Base-by-base conservation (phyloP, 2,113 vertebrate species). In the Hepsetus odoe region DNA sequence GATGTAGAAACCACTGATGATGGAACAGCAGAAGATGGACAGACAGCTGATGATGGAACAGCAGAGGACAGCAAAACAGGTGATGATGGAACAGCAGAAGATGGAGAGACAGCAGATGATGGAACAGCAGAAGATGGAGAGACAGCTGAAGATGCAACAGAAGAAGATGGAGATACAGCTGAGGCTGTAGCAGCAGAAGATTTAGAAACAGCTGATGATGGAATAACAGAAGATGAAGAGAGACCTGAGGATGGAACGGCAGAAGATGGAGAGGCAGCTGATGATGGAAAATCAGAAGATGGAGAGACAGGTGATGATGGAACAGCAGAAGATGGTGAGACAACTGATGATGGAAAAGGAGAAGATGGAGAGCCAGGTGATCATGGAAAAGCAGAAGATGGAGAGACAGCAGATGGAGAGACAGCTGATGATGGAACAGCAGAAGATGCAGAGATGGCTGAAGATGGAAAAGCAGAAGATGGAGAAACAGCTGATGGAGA, bases 401-500 rank as follows among this genome's bases (percentile, higher is more conserved):
- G 59, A 11, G 28, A n/a, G n/a, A n/a, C n/a, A n/a, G n/a, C n/a
- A n/a, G n/a, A n/a, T n/a, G 35, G 40, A 18, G 53, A 53, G 22
- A 59, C 42, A 56, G 26, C 70, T 73, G 42, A 75, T 18, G 40
- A 64, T n/a, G 30, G 18, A 62, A 38, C 70, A 56, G n/a, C n/a
- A 33, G 16, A 83, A 42, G 62, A 70, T 40, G 66, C 62, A 16
- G 73, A 82, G 22, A 33, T 30, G 8, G 44, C 33, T 74, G 76
- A 84, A 75, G 70, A 66, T 69, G 85, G 87, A 46, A 69, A 81
- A 30, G 82, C 64, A 71, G 83, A 40, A 58, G 77, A 53, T 1
- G 26, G n/a, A 28, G 64, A 24, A 51, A 58, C 44, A 32, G 38
- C 16, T 69, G 40, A 61, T 33, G 71, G 64, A 26, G 42, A n/a